A percentile compares a stretch with the other conserved stretches of the same genome.
These are phyloP conservation scores for Sander lucioperca DNA, from an alignment of 2,113 vertebrate genomes.

Conservation along the genomic window DNA sequence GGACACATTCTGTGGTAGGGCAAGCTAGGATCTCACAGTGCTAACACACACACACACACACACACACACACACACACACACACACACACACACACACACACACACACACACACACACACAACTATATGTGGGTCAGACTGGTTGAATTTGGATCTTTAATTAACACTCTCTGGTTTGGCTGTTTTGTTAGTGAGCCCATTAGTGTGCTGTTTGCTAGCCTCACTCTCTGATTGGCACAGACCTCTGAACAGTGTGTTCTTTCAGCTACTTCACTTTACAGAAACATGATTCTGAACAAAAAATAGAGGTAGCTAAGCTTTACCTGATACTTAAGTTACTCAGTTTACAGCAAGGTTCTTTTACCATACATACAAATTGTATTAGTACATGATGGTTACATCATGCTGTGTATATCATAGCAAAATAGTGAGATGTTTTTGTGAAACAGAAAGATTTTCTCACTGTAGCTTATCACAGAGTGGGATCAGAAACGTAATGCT, in stretches of 20 bases:
- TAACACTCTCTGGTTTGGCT: constrained; percentile 36
- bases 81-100: constrained; percentile 18
- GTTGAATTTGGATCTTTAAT: constrained; percentile 54
- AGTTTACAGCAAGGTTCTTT: constrained; percentile 8
- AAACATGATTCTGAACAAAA: neutral
- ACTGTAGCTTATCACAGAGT: neutral
- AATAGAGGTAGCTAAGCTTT: neutral
- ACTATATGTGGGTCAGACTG: constrained; percentile 45
- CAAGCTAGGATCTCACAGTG: constrained; percentile 23
- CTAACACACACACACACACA: too few species aligned
- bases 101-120: constrained; percentile 18
- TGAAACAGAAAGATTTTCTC: neutral
- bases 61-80: constrained; percentile 16
- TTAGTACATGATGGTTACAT: neutral
- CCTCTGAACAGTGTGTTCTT: neutral
- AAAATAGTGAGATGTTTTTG: neutral
- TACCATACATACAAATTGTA: neutral
- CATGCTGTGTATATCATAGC: neutral
- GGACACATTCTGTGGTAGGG: constrained; percentile 64
- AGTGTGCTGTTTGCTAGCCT: constrained; percentile 31
- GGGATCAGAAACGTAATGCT: neutral
- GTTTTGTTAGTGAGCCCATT: constrained; percentile 45
- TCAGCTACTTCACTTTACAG: neutral
- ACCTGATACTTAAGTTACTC: neutral
- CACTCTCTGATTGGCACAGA: neutral